Evolutionary conservation across 2,888 invertebrate genomes (phyloP).

Genomic region (Rhogogaster chlorosoma): DNA sequence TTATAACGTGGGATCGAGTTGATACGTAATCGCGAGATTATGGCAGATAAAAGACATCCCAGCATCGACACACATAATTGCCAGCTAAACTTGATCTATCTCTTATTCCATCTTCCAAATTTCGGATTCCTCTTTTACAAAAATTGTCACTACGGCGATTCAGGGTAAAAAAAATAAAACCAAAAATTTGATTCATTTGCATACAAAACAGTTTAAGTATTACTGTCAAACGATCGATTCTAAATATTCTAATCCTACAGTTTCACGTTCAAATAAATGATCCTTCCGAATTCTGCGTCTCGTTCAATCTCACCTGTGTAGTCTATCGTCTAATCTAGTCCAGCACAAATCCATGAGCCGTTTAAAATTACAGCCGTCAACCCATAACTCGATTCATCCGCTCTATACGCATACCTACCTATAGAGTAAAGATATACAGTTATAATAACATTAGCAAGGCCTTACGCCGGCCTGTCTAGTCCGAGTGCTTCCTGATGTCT

Average conservation of each 20-base stretch:
- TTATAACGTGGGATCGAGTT: not conserved
- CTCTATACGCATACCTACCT: not conserved
- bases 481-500: constrained; percentile 95
- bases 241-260: not conserved
- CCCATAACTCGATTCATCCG: not conserved
- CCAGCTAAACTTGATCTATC: not conserved
- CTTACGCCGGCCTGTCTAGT: constrained; percentile 78
- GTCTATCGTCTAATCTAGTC: not conserved
- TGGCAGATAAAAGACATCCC: not conserved
- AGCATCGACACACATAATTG: not conserved
- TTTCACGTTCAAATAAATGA: not conserved
- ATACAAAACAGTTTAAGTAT: not conserved
- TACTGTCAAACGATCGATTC: not conserved
- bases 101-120: not conserved
- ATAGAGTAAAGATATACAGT: constrained; percentile 20
- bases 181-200: not conserved
- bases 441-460: not conserved
- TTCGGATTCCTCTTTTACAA: not conserved
- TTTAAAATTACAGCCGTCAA: not conserved
- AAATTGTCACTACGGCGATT: not conserved
- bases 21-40: not conserved
- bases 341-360: not conserved
- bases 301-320: not conserved
- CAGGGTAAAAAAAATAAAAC: not conserved
- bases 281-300: not conserved